Conservation (phyloP, 2,113 vertebrate species). For the Aythya baeri region DNA sequence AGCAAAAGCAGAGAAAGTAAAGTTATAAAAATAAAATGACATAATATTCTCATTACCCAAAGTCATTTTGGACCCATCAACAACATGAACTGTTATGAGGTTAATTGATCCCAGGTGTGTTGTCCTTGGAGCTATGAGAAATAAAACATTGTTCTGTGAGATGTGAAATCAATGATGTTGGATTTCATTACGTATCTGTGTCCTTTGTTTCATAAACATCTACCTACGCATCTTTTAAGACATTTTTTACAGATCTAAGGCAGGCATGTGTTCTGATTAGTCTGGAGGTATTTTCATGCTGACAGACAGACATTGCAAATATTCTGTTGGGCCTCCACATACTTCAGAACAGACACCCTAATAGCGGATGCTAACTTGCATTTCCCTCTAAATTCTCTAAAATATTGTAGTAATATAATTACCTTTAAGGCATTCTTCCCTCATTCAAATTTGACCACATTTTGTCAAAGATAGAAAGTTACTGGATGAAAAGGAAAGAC, state of each 20-base stretch:
- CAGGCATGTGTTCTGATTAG: neutral
- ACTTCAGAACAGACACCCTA: neutral
- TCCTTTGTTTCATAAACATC: slow-evolving; percentile 7
- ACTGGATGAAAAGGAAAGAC: neutral
- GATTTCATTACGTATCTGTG: neutral
- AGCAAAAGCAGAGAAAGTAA: slow-evolving; percentile 30
- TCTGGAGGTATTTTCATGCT: slow-evolving; percentile 1
- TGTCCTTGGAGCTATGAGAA: slow-evolving; percentile 64
- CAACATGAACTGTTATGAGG: slow-evolving; percentile 66
- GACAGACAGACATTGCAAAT: neutral
- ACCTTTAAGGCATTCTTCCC: neutral
- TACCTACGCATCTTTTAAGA: slow-evolving; percentile 1
- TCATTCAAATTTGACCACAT: neutral
- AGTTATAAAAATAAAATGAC: neutral
- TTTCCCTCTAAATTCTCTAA: neutral
- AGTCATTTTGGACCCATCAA: slow-evolving; percentile 62
- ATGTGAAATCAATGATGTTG: neutral
- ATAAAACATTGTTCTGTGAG: slow-evolving; percentile 52
- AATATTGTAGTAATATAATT: neutral
- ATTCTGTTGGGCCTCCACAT: neutral
- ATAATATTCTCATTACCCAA: slow-evolving; percentile 51
- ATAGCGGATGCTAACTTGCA: neutral
- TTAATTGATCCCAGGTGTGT: slow-evolving; percentile 65
- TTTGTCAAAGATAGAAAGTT: neutral
- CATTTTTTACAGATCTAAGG: neutral